Evolutionary conservation across 1,140 invertebrate species (phyloP).

Genomic region (Lepidurus arcticus): DNA sequence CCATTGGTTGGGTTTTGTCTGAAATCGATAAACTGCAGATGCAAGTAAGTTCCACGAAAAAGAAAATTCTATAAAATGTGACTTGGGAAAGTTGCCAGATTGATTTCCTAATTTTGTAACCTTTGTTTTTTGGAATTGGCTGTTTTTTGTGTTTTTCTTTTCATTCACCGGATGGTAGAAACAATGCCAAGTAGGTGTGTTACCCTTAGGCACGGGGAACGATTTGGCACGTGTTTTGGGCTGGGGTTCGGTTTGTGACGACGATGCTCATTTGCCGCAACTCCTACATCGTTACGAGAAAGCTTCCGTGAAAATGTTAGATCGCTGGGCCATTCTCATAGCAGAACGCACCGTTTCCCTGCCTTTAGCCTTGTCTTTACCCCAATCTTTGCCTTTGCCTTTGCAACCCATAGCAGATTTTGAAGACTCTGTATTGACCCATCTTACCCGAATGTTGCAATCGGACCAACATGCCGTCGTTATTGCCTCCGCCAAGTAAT

Average conservation of each 20-base stretch:
- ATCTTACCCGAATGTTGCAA: constrained; percentile 81
- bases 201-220: constrained; percentile 92
- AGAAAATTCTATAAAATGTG: background rate
- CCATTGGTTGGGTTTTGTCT: constrained; percentile 87
- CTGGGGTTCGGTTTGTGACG: constrained; percentile 93
- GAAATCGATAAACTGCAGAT: constrained; percentile 87
- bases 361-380: constrained; percentile 42
- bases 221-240: constrained; percentile 88
- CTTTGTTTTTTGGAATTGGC: too few species aligned
- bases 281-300: constrained; percentile 88
- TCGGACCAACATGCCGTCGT: constrained; percentile 70
- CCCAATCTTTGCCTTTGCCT: constrained; percentile 46
- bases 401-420: constrained; percentile 54
- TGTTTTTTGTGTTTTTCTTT: constrained; percentile 25
- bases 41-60: constrained; percentile 62
- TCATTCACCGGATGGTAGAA: constrained; percentile 52
- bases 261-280: constrained; percentile 85
- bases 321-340: constrained; percentile 47
- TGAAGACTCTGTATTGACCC: constrained; percentile 71
- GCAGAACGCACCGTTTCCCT: constrained; percentile 61
- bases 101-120: constrained; percentile 25
- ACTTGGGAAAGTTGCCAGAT: constrained; percentile 15
- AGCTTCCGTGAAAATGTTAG: constrained; percentile 91
- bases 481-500: constrained; percentile 67
- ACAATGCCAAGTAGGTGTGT: constrained; percentile 83